Conservation (phyloP, 2,888 invertebrate species). For the Bhutanitis thaidina region DNA sequence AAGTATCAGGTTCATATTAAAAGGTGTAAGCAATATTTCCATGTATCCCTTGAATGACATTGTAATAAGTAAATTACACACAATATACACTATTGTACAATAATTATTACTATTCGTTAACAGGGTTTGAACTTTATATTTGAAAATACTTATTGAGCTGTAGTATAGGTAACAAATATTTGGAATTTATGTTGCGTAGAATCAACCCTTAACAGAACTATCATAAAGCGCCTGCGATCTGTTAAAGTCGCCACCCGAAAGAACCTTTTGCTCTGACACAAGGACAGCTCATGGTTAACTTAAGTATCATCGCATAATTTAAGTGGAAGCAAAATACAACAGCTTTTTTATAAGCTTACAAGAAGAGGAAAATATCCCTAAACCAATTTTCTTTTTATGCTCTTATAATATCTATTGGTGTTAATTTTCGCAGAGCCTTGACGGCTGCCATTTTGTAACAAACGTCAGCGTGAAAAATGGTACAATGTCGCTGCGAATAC, state of each 20-base stretch:
- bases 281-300: conserved; percentile 21
- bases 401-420: conserved; percentile 48
- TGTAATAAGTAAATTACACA: conserved; percentile 4
- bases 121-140: conserved; percentile 40
- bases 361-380: conserved; percentile 51
- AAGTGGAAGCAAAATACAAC: conserved; percentile 48
- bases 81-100: conserved; percentile 22
- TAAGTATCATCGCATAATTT: conserved; percentile 17
- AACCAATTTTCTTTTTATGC: conserved; percentile 44
- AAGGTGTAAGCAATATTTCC: conserved; percentile 2
- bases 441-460: conserved; percentile 45
- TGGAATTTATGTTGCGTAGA: conserved; percentile 58
- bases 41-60: conserved; percentile 2
- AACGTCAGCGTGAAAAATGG: conserved; percentile 36
- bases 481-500: conserved; percentile 41
- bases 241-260: conserved; percentile 19
- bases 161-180: conserved; percentile 58
- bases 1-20: neutral
- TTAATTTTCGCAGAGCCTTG: conserved; percentile 31
- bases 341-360: conserved; percentile 49
- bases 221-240: conserved; percentile 53
- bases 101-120: conserved; percentile 39
- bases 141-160: conserved; percentile 58
- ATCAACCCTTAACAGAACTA: conserved; percentile 49
- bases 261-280: conserved; percentile 22